Evolutionary conservation across 1,140 invertebrate genomes (phyloP).

Genomic region (Drosophila pallidifrons): DNA sequence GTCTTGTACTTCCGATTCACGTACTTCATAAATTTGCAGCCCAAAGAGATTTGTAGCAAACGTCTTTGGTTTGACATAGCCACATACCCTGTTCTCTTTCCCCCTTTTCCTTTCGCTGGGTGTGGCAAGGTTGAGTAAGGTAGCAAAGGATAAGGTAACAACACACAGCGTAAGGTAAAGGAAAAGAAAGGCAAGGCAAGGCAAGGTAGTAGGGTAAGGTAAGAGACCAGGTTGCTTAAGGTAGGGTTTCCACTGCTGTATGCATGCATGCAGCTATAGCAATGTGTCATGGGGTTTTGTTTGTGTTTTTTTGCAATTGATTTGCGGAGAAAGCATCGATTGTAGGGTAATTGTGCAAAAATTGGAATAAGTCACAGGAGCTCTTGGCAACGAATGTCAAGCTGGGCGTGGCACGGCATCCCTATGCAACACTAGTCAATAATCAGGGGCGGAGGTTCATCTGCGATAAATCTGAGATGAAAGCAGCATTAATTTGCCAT

Average conservation of each 20-base stretch:
- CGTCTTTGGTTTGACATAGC: constrained; percentile 63
- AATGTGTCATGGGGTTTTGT: constrained; percentile 82
- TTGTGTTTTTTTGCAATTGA: constrained; percentile 82
- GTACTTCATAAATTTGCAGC: constrained; percentile 19
- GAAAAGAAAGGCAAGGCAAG: constrained; percentile 44
- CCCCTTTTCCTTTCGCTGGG: constrained; percentile 41
- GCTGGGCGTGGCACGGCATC: constrained; percentile 47
- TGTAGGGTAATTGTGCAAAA: constrained; percentile 82
- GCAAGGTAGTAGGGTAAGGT: constrained; percentile 69
- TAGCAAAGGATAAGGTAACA: constrained; percentile 50
- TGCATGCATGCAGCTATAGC: constrained; percentile 11
- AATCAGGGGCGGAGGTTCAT: not conserved
- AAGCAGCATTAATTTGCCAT: constrained; percentile 17
- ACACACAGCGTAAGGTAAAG: constrained; percentile 52
- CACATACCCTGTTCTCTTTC: constrained; percentile 22
- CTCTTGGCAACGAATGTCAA: constrained; percentile 52
- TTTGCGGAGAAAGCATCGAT: constrained; percentile 83
- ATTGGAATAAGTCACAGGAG: constrained; percentile 79
- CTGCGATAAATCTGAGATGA: constrained; percentile 20
- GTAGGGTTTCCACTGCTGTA: constrained; percentile 40
- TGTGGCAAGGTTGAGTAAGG: constrained; percentile 74
- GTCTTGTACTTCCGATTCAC: constrained; percentile 41
- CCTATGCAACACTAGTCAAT: constrained; percentile 12
- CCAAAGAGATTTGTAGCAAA: constrained; percentile 75
- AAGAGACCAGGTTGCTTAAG: constrained; percentile 57